Base-by-base conservation (phyloP, 2,797 vertebrate genomes). In the Eospalax fontanierii region DNA sequence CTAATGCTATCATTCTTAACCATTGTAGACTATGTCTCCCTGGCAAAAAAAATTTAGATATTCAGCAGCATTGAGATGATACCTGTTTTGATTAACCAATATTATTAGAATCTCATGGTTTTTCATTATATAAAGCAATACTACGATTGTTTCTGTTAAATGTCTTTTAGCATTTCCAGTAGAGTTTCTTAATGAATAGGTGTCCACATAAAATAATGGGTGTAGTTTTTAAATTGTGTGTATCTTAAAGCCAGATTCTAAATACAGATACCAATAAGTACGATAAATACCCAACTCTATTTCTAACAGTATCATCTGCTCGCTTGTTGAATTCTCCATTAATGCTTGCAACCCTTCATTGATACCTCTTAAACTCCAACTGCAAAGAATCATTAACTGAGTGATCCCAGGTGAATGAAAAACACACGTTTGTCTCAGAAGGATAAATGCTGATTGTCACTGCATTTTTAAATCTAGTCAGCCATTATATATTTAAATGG, bases 61-160 rank as follows among this genome's bases (percentile, higher is more conserved):
- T 59, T 35, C 2, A 54, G 2, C 18, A 85, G 74, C 1, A 46
- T 21, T 87, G 14, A 7, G 74, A 59, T 4, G 8, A 91, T 63
- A 33, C 15, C 66, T 80, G 35, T 43, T 40, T 43, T 54, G 30
- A 6, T 65, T 78, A 86, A 85, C 46, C 26, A 91, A 26, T 26
- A 11, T 71, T 57, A 40, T 14, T 22, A 71, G 12, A 84, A 61
- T 70, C 26, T 61, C 74, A 19, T 26, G 66, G 21, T 19, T 78
- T 76, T 93, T 80, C 61, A 59, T 80, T 6, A 22, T 76, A 26
- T 87, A 76, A 73, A 95, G 57, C 82, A 66, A 70, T 88, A 30
- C 40, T 30, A 30, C 11, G 54, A 2, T 54, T 16, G 1, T 54
- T 70, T 12, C 50, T 24, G 24, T 82, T 85, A 59, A 50, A 12